Evolutionary conservation across 2,888 invertebrate species (phyloP).

Genomic region (Agrilus cyanescens): DNA sequence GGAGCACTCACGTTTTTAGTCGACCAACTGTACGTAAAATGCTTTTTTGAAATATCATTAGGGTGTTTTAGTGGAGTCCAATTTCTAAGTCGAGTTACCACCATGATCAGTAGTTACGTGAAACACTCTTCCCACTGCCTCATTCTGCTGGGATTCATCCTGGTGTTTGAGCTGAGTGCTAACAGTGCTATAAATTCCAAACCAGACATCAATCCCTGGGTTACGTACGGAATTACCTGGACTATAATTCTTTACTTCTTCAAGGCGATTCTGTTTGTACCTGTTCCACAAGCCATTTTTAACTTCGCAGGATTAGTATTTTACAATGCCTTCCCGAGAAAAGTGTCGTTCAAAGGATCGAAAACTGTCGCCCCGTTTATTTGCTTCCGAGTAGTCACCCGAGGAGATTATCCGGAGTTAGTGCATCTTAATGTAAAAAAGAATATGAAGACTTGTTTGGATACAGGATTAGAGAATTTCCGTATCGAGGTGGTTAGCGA

Average conservation of each 20-base stretch:
- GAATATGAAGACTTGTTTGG: slow-evolving; percentile 77
- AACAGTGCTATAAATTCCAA: slow-evolving; percentile 32
- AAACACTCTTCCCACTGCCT: no score
- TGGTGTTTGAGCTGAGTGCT: no score
- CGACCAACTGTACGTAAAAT: no score
- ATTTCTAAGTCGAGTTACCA: no score
- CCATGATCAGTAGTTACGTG: no score
- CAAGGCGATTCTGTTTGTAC: slow-evolving; percentile 69
- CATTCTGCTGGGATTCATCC: no score
- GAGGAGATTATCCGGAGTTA: slow-evolving; percentile 86
- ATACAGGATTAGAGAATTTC: slow-evolving; percentile 89
- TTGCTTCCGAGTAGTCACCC: slow-evolving; percentile 86
- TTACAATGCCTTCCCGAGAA: slow-evolving; percentile 92
- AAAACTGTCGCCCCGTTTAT: slow-evolving; percentile 88
- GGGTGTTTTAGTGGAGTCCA: no score
- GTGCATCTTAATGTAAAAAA: slow-evolving; percentile 77
- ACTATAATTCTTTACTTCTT: slow-evolving; percentile 65
- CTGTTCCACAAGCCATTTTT: slow-evolving; percentile 80
- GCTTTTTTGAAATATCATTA: no score
- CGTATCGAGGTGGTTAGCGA: slow-evolving; percentile 94
- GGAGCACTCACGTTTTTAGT: no score
- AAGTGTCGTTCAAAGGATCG: slow-evolving; percentile 72
- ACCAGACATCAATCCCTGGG: slow-evolving; percentile 64
- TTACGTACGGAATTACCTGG: slow-evolving; percentile 64
- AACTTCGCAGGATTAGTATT: slow-evolving; percentile 77